phyloP scores from a whole-genome alignment of 2,113 vertebrate genomes.

The Loxodonta africana region DNA sequence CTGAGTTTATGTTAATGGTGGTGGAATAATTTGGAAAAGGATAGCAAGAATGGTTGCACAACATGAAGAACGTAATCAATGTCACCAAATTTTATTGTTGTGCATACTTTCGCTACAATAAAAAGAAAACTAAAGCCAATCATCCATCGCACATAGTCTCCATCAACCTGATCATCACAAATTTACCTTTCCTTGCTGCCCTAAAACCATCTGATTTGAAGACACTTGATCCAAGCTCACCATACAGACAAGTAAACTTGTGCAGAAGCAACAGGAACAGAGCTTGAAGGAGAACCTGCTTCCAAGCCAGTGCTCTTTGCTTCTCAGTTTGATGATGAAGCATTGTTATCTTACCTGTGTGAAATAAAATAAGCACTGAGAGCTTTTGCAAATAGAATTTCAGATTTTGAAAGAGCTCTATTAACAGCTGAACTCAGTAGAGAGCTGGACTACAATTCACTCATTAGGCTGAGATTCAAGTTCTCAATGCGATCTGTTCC shows the following conservation, averaged over 20 bases:
- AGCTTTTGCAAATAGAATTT: not conserved
- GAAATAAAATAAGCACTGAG: not conserved
- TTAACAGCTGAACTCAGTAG: not conserved
- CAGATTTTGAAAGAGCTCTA: not conserved
- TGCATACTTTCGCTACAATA: not conserved
- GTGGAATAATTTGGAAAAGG: not conserved
- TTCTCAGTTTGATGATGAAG: not conserved
- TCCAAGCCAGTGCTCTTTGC: not conserved
- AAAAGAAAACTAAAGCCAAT: not conserved
- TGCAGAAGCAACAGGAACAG: not conserved
- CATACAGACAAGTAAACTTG: not conserved
- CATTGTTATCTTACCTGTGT: not conserved
- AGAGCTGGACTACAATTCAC: not conserved
- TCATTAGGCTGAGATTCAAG: conserved; percentile 20
- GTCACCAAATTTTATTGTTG: not conserved
- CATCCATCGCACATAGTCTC: not conserved
- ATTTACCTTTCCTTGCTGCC: not conserved
- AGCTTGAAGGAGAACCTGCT: not conserved
- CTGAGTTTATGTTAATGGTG: not conserved
- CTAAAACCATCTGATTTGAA: not conserved
- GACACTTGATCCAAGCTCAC: not conserved
- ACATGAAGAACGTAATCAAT: not conserved
- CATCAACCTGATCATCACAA: not conserved
- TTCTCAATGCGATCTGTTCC: conserved; percentile 16
- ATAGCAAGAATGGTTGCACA: not conserved